Evolutionary conservation across 1,140 invertebrate species (phyloP), one percentile per base, ranked within the genome.

Genomic region (Apolygus lucorum): DNA sequence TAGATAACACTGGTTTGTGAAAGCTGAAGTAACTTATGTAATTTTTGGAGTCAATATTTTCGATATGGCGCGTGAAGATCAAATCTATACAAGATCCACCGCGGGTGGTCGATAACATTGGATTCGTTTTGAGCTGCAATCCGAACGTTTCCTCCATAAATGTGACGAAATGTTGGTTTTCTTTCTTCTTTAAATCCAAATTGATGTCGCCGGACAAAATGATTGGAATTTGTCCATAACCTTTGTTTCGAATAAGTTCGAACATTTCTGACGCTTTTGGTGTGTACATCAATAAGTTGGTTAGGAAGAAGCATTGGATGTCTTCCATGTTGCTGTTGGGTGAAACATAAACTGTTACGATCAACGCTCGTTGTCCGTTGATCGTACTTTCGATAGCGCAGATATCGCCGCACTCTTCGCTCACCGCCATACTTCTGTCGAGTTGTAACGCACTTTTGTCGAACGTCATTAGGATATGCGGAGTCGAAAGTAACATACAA

Each of bases 1-100:
- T 59, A 21, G 54, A 59, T 21, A 59, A 59, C 22, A 59, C 11
- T 4, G 54, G 54, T 59, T 59, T 59, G 22, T 59, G 54, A 59
- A 11, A 59, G 22, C 54, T 59, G 22, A 59, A 59, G 22, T 59
- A 59, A 59, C 13, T 59, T 22, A 22, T 14, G 22, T 22, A 59
- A 59, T 24, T 59, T 59, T 59, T 14, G 22, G 11, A 17, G 22
- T 59, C 11, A 14, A 59, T 59, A 11, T 59, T 59, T 11, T 59
- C 54, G 4, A 59, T 59, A 21, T 59, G 54, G 22, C 54, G 54
- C 8, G 54, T 21, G 22, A 59, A 11, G 11, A 59, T 59, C 54
- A 24, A 24, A 59, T 59, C 54, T 8, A 59, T 59, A 21, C 54
- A 59, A 13, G 54, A 59, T 59, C 54, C 54, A 59, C 11, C 54